phyloP scores from a whole-genome alignment of 2,888 invertebrate genomes.

The Salpingus planirostris region DNA sequence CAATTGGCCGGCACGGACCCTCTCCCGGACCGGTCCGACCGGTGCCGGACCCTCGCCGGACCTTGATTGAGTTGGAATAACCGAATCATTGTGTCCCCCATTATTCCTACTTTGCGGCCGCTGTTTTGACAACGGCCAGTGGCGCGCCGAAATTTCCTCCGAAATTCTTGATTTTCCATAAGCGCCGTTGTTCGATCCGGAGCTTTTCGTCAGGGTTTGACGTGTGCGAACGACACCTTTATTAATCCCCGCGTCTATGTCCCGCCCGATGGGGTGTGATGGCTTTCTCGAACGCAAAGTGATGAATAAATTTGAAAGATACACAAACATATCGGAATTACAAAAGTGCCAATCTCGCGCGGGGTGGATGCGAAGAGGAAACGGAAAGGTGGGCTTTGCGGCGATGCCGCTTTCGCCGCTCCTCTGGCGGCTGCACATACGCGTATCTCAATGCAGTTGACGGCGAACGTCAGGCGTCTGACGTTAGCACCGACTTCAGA shows the following conservation, averaged over 20 bases:
- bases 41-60: slow-evolving; percentile 17
- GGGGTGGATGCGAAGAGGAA: no score
- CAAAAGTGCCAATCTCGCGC: slow-evolving; percentile 1
- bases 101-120: slow-evolving; percentile 16
- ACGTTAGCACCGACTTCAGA: no score
- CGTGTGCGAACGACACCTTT: no score
- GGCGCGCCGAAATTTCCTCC: no score
- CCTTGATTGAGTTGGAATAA: slow-evolving; percentile 30
- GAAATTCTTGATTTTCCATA: no score
- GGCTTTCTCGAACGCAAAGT: neutral
- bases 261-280: slow-evolving; percentile 1
- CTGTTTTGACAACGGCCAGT: slow-evolving; percentile 16
- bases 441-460: neutral
- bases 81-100: slow-evolving; percentile 12
- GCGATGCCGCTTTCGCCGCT: neutral
- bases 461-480: slow-evolving; percentile 5
- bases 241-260: slow-evolving; percentile 6
- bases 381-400: no score
- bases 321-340: slow-evolving; percentile 1
- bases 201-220: no score
- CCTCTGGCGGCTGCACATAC: neutral
- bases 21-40: slow-evolving; percentile 21
- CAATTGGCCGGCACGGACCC: slow-evolving; percentile 39
- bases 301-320: slow-evolving; percentile 8
- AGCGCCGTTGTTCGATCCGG: no score